Evolutionary conservation across 2,113 vertebrate species (phyloP), one percentile per base, ranked within the genome.

Genomic region (Chloropsis cyanopogon): DNA sequence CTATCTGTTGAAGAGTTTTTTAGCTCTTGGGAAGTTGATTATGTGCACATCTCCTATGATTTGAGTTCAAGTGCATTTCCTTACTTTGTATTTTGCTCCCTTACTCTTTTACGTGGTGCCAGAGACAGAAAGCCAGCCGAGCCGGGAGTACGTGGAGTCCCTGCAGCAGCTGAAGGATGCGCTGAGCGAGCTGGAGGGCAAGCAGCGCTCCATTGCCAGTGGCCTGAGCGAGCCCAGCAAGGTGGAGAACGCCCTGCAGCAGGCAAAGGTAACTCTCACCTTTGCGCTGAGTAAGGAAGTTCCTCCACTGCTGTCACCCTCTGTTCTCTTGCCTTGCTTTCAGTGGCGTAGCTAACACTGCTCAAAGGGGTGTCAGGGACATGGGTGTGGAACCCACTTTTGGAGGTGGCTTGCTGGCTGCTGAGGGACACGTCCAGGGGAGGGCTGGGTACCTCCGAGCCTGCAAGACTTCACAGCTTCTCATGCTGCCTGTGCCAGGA

Each of bases 191-290:
- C 95, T 98, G 12, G 98, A 99, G 93, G 68, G 81, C 31, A 95
- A 98, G 37, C 96, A 98, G 86, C 97, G 87, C 21, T 86, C 92
- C 10, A 83, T 98, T 12, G 86, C 93, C 78, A 94, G 91, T 5
- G 92, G 95, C 3, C 72, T 99, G 13, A 95, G 91, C 1, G 98
- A 99, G 66, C 80, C 97, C 25, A 92, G 94, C 16, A 95, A 98
- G 39, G 96, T 97, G 29, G 98, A 99, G 84, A 97, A 80, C 3
- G 97, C 98, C 18, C 96, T 99, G 54, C 97, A 98, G 56, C 97
- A 97, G 68, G 98, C 97, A 47, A 98, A 98, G 98, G 98, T 98
- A 96, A 90, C 71, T 79, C 52, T 22, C 64, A 5, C 22, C 28
- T 68, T 63, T 1, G 1, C 8, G 3, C 35, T 60, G 44, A 52